phyloP scores from a whole-genome alignment of 2,113 vertebrate species.

The Agapornis roseicollis region DNA sequence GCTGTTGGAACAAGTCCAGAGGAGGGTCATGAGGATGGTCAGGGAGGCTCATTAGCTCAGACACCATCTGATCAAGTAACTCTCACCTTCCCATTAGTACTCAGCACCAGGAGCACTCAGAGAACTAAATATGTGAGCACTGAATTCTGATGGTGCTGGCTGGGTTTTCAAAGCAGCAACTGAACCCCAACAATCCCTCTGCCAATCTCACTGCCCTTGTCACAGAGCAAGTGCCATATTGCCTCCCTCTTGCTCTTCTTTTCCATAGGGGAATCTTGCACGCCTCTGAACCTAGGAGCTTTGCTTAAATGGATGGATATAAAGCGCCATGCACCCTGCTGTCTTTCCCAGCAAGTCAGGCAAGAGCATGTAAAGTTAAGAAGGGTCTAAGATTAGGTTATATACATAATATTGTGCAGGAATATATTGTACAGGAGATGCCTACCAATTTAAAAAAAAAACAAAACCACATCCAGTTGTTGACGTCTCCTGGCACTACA shows the following conservation, averaged over 20 bases:
- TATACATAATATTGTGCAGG: neutral
- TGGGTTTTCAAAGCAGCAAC: neutral
- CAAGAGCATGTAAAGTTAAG: neutral
- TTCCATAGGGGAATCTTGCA: neutral
- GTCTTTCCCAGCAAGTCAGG: neutral
- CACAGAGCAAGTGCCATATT: neutral
- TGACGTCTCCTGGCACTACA: neutral
- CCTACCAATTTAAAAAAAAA: neutral
- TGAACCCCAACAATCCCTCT: neutral
- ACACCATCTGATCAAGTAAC: neutral
- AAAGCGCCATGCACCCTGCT: neutral
- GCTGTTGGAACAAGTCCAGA: neutral
- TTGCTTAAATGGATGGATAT: neutral
- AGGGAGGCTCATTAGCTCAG: neutral
- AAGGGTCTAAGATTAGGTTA: neutral
- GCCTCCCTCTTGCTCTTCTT: neutral
- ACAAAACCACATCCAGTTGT: neutral
- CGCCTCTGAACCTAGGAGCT: neutral
- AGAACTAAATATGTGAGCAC: neutral
- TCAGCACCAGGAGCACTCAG: neutral
- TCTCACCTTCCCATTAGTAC: neutral
- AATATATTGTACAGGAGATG: neutral
- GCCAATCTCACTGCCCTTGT: neutral
- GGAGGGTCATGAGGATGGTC: neutral
- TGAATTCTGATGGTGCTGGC: neutral